Evolutionary conservation across 1,140 invertebrate species (phyloP), one percentile per base, ranked within the genome.

Genomic region (Bicyclus anynana): DNA sequence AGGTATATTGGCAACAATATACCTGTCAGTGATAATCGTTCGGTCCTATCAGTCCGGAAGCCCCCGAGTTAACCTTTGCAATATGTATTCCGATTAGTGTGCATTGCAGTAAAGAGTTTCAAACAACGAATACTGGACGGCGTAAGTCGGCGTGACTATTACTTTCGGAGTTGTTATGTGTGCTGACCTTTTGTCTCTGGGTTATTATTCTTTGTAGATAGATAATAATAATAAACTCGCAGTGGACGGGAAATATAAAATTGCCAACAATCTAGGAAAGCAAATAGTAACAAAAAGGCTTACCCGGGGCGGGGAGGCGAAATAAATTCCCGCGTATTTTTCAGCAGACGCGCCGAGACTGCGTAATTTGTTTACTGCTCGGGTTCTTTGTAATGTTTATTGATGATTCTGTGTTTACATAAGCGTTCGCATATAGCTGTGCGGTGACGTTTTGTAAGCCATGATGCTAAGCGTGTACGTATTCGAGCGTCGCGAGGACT

Each of bases 291-390:
- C 37, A 40, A 40, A 40, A 40, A 40, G 16, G 37, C 37, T 40
- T 40, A 40, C 13, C 16, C 16, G 13, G 10, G 6, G 14, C 5
- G 37, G 33, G 37, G 13, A 40, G 37, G 3, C 1, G 53, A 64
- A 70, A 78, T 78, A 72, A 76, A 78, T 78, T 76, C 71, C 65
- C 62, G 50, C 61, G 72, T 64, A 77, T 75, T 75, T 78, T 78
- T 78, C 72, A 72, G 46, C 59, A 62, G 53, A 74, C 73, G 71
- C 59, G 54, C 29, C 27, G 40, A 13, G 72, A 75, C 73, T 78
- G 51, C 59, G 67, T 74, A 68, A 78, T 75, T 40, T 40, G 37
- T 40, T 77, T 70, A 62, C 64, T 66, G 65, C 47, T 40, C 50
- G 40, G 40, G 62, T 40, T 38, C 48, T 27, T 20, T 17, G 10